phyloP scores from a whole-genome alignment of 1,140 invertebrate species.

The Papilio helenus region DNA sequence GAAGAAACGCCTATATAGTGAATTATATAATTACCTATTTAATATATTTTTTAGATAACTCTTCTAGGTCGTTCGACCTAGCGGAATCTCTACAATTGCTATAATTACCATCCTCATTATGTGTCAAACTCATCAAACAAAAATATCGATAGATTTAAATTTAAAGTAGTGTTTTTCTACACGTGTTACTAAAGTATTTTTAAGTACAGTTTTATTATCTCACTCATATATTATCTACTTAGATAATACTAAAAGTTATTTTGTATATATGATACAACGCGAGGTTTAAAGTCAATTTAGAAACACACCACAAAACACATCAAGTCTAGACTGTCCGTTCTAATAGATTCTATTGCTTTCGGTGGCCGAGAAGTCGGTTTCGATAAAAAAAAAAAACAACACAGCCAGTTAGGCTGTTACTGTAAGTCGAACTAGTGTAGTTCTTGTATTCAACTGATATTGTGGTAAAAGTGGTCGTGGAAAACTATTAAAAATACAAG shows the following conservation, averaged over 20 bases:
- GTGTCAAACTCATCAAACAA: background rate
- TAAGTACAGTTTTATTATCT: background rate
- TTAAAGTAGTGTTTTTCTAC: no score
- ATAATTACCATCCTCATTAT: background rate
- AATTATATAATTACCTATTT: no score
- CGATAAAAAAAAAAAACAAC: slow-evolving; percentile 60
- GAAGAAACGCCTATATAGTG: no score
- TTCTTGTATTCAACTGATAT: slow-evolving; percentile 43
- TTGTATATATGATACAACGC: background rate
- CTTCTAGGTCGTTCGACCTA: background rate
- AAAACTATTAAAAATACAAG: background rate
- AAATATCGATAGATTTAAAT: background rate
- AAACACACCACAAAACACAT: background rate
- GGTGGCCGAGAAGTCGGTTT: slow-evolving; percentile 48
- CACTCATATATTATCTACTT: background rate
- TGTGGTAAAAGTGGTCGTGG: background rate
- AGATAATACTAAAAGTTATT: slow-evolving; percentile 5
- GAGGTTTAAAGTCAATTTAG: background rate
- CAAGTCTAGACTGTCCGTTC: background rate
- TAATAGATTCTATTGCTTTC: slow-evolving; percentile 28
- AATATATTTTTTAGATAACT: no score
- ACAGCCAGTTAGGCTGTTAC: slow-evolving; percentile 49
- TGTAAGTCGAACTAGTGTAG: slow-evolving; percentile 51
- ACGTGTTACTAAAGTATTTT: background rate
- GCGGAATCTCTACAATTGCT: background rate